A percentile compares a stretch with the other conserved stretches of the same genome.
Evolutionary conservation across 2,113 vertebrate species (phyloP).

Genomic region (Spheniscus mendiculus): DNA sequence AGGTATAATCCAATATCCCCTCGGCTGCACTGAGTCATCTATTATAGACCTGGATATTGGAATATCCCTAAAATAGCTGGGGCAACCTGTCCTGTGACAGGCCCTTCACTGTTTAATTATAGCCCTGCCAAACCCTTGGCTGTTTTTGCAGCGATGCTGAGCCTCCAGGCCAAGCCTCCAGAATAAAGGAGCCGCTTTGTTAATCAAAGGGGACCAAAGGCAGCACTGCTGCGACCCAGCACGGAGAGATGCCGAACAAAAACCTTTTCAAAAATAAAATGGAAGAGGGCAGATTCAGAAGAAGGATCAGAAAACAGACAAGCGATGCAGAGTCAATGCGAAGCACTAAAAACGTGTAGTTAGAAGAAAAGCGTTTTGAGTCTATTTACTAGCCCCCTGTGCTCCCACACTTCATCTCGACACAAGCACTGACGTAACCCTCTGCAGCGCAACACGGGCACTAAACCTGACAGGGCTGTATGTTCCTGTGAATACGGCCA

Average conservation of each 20-base stretch:
- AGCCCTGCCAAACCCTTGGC: not conserved
- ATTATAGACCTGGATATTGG: not conserved
- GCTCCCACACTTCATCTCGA: not conserved
- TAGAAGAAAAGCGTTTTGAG: slow-evolving; percentile 4
- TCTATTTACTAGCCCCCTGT: slow-evolving; percentile 3
- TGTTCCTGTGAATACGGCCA: not conserved
- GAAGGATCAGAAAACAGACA: slow-evolving; percentile 23
- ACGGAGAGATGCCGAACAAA: not conserved
- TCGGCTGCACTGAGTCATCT: not conserved
- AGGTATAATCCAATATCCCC: not conserved
- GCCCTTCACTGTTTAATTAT: not conserved
- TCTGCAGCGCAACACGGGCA: accelerated
- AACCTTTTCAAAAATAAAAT: slow-evolving; percentile 26
- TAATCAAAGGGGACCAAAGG: slow-evolving; percentile 50
- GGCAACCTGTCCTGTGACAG: slow-evolving; percentile 1
- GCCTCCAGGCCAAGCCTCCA: not conserved
- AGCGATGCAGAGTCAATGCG: not conserved
- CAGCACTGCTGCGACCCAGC: not conserved
- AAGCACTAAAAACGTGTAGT: not conserved
- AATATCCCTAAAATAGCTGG: slow-evolving; percentile 25
- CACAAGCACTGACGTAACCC: not conserved
- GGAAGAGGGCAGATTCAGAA: not conserved
- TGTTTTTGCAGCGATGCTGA: not conserved
- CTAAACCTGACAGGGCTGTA: not conserved
- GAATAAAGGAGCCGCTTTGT: slow-evolving; percentile 22